Percentiles rank a stretch among this genome's conserved stretches.
phyloP scores from a whole-genome alignment of 2,797 vertebrate species.

The Epinephelus malabaricus region DNA sequence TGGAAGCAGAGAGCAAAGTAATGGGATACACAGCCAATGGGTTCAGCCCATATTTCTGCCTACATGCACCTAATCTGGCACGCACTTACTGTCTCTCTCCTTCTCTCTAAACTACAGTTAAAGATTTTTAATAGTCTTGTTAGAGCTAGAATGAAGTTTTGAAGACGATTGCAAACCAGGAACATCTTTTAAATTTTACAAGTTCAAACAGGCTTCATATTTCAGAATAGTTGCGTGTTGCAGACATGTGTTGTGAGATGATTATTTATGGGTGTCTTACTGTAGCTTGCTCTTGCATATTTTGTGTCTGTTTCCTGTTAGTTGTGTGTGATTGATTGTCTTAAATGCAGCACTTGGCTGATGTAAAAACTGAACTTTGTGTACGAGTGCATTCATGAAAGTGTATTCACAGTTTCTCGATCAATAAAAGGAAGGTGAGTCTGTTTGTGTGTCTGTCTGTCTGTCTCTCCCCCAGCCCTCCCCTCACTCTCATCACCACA shows the following conservation, averaged over 20 bases:
- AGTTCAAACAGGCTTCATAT: neutral
- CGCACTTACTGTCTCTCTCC: conserved; percentile 22
- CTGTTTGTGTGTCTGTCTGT: conserved; percentile 12
- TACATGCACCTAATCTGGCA: conserved; percentile 62
- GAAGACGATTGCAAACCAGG: neutral
- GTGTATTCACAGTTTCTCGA: neutral
- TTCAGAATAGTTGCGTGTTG: conserved; percentile 3
- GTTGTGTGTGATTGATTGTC: no score
- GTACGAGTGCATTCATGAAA: neutral
- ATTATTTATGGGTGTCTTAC: no score
- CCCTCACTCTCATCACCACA: conserved; percentile 23
- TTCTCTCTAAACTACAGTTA: conserved; percentile 17
- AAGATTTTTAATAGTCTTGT: conserved; percentile 21
- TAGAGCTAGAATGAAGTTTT: conserved; percentile 13
- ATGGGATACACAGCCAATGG: conserved; percentile 82
- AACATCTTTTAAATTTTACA: neutral
- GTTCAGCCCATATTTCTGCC: conserved; percentile 75
- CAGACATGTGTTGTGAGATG: neutral
- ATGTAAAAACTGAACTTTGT: no score
- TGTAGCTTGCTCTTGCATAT: no score
- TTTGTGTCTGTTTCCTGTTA: no score
- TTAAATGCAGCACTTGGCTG: no score
- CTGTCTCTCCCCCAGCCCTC: neutral
- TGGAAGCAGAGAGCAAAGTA: conserved; percentile 86
- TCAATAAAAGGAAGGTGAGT: conserved; percentile 6